Evolutionary conservation across 2,888 invertebrate species (phyloP).

Genomic region (Orchesellides sinensis): DNA sequence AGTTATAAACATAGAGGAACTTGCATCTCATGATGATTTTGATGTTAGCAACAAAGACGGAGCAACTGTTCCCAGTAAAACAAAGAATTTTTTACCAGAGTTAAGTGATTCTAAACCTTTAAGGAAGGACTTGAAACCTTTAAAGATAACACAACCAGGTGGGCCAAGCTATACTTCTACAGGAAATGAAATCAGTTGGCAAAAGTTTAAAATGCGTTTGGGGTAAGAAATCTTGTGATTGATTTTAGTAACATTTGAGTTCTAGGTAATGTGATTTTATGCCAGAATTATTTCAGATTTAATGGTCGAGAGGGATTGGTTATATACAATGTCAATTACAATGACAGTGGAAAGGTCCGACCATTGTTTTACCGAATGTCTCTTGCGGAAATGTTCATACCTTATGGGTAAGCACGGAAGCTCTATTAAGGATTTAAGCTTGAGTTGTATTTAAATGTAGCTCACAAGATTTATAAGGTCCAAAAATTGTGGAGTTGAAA

Average conservation of each 20-base stretch:
- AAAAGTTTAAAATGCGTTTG: slow-evolving; percentile 64
- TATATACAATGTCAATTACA: slow-evolving; percentile 39
- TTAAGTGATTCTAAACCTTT: slow-evolving; percentile 23
- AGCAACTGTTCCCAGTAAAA: slow-evolving; percentile 20
- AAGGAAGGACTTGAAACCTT: slow-evolving; percentile 44
- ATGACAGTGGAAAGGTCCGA: slow-evolving; percentile 29
- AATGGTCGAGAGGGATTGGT: slow-evolving; percentile 57
- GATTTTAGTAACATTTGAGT: neutral
- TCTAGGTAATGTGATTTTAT: neutral
- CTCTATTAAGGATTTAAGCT: too few relatives aligned
- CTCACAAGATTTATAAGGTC: too few relatives aligned
- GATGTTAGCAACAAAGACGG: slow-evolving; percentile 37
- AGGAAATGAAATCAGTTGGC: slow-evolving; percentile 55
- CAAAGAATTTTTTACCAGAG: slow-evolving; percentile 24
- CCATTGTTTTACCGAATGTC: slow-evolving; percentile 50
- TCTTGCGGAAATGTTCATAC: slow-evolving; percentile 43
- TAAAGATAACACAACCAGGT: slow-evolving; percentile 28
- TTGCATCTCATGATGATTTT: slow-evolving; percentile 50
- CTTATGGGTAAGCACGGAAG: slow-evolving; percentile 20
- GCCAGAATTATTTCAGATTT: slow-evolving; percentile 32
- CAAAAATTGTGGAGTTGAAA: too few relatives aligned
- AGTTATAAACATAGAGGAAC: slow-evolving; percentile 50
- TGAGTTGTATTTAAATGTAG: too few relatives aligned
- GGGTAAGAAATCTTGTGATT: slow-evolving; percentile 41
- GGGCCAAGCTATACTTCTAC: slow-evolving; percentile 17